A percentile compares a stretch with the other conserved stretches of the same genome.
phyloP scores from a whole-genome alignment of 2,797 vertebrate genomes.

The Hirundo rustica region DNA sequence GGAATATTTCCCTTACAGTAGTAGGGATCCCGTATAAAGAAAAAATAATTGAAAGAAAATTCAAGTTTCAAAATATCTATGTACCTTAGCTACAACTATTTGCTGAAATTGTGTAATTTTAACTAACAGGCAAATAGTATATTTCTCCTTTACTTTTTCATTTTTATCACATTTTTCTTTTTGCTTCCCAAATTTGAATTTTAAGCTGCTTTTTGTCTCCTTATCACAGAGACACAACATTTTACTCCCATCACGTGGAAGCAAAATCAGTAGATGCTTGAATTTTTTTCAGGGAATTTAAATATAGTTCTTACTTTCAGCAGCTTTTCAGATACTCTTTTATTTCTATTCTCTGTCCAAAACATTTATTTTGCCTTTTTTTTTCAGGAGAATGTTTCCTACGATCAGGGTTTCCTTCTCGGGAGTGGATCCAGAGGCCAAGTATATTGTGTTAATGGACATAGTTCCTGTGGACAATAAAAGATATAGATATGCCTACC shows the following conservation, averaged over 20 bases:
- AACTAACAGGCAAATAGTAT: not conserved
- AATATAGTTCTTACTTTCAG: not conserved
- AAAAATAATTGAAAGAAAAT: not conserved
- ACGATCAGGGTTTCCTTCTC: conserved; percentile 98
- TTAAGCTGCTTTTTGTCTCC: not conserved
- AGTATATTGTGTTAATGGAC: conserved; percentile 98
- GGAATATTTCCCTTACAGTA: not conserved
- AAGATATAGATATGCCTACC: conserved; percentile 96
- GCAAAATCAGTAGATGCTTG: not conserved
- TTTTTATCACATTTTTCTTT: not conserved
- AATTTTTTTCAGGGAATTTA: not conserved
- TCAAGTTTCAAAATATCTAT: not conserved
- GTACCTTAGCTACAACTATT: not conserved
- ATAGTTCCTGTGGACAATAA: conserved; percentile 99
- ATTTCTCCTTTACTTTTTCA: not conserved
- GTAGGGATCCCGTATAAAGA: accelerated
- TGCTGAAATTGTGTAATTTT: not conserved
- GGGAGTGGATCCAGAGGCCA: conserved; percentile 93
- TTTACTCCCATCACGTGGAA: not conserved
- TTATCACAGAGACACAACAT: not conserved
- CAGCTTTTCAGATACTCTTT: not conserved
- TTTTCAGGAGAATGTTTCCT: conserved; percentile 94
- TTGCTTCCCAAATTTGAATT: not conserved
- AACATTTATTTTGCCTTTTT: conserved; percentile 13
- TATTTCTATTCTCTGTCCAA: not conserved